Evolutionary conservation across 1,140 invertebrate species (phyloP), one percentile per base, ranked within the genome.

Genomic region (Drosophila neocordata): DNA sequence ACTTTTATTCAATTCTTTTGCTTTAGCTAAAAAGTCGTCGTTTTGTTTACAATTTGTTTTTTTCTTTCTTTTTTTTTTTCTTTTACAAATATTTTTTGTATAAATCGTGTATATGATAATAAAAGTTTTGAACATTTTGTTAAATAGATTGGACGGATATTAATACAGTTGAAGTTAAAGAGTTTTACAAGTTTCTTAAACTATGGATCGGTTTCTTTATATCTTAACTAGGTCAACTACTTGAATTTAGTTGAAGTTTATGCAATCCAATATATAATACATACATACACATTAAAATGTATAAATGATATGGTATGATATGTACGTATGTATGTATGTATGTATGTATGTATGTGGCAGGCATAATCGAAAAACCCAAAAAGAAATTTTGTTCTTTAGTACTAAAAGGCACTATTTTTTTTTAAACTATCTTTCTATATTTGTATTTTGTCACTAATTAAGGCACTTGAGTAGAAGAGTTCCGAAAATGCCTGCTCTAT

Each of bases 191-290:
- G 41, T 48, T 48, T 15, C 41, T 48, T 48, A 48, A 20, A 48
- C 41, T 48, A 48, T 48, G 41, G 41, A 48, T 48, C 41, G 41
- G 41, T 11, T 48, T 48, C 8, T 38, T 38, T 38, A 5, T 38
- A 3, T 59, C 78, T 78, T 75, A 85, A 65, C 68, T 82, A 48
- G 15, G 15, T 48, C 41, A 48, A 87, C 73, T 68, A 67, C 73
- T 83, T 76, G 88, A 77, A 66, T 61, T 77, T 77, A 88, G 73
- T 76, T 71, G 72, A 88, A 77, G 84, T 88, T 88, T 89, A 88
- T 88, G 83, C 83, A 88, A 88, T 83, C 69, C 69, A 79, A 88
- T 48, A 48, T 20, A 20, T 20, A 20, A 20, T 48, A 48, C 11
- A 48, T 48, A 4, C 3, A 38, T 38, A 48, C 8, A 18, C 15